A percentile compares a stretch with the other conserved stretches of the same genome.
Conservation (phyloP, 2,888 invertebrate genomes). For the Epinotia demarniana region DNA sequence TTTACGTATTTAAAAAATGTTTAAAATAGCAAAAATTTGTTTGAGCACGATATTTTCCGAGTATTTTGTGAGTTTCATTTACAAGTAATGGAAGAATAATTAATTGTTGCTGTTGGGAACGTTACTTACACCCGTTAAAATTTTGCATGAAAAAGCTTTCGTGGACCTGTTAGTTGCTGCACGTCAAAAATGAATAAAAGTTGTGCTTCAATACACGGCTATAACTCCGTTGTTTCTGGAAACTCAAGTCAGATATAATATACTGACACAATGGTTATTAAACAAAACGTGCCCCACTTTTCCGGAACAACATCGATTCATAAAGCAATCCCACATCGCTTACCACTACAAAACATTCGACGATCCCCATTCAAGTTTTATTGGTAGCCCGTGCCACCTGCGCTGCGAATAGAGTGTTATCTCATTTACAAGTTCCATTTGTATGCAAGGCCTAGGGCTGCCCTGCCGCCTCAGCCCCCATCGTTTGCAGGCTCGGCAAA, state of each 20-base stretch:
- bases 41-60: too few relatives aligned
- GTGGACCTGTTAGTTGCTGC: not conserved
- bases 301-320: conserved; percentile 28
- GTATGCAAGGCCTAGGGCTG: conserved; percentile 77
- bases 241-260: too few relatives aligned
- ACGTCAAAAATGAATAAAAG: too few relatives aligned
- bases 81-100: too few relatives aligned
- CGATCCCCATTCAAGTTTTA: conserved; percentile 35
- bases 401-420: conserved; percentile 57
- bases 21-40: too few relatives aligned
- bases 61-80: too few relatives aligned
- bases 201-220: too few relatives aligned
- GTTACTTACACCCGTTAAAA: not conserved
- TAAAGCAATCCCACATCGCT: conserved; percentile 35
- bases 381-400: conserved; percentile 40
- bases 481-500: conserved; percentile 47
- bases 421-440: conserved; percentile 79
- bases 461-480: conserved; percentile 59
- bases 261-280: conserved; percentile 3
- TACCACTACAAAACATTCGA: conserved; percentile 35
- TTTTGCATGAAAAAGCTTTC: not conserved
- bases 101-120: too few relatives aligned
- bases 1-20: too few relatives aligned
- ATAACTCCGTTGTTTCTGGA: too few relatives aligned
- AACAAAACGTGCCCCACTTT: conserved; percentile 4